Percentiles rank a stretch among this genome's conserved stretches.
Conservation (phyloP, 2,113 vertebrate species). For the Indicator maculatus region DNA sequence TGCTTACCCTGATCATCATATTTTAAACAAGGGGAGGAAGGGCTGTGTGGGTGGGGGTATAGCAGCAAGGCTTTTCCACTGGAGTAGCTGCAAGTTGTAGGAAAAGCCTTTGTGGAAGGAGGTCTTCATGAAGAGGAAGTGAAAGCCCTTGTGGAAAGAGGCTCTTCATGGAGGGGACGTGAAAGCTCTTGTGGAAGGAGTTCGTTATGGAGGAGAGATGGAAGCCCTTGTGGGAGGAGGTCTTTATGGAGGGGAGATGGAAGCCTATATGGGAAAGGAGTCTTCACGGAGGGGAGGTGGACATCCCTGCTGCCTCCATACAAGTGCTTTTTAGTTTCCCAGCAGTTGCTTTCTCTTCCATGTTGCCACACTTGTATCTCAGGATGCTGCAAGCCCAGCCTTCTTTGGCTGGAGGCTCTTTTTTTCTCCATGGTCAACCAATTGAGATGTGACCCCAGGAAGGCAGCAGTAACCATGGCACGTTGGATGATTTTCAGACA, state of each 20-base stretch:
- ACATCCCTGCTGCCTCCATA: neutral
- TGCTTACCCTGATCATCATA: neutral
- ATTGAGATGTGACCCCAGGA: neutral
- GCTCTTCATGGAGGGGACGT: no score
- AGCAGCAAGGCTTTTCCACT: neutral
- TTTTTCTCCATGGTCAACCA: neutral
- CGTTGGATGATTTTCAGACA: neutral
- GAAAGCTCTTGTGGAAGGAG: no score
- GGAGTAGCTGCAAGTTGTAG: neutral
- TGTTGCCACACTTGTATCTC: neutral
- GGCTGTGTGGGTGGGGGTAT: neutral
- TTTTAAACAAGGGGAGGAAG: neutral
- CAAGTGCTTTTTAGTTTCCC: neutral
- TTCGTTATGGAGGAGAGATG: no score
- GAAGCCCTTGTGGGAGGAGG: neutral
- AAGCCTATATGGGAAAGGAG: no score
- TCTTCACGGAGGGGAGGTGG: no score
- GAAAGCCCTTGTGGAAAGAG: no score
- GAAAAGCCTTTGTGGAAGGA: neutral
- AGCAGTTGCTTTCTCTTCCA: neutral
- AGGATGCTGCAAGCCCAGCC: neutral
- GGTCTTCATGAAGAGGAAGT: neutral
- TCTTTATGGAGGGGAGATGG: neutral
- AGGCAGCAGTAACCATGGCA: accelerated
- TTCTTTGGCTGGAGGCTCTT: neutral